Base-by-base conservation (phyloP, 2,888 invertebrate genomes). In the Hesperia comma region DNA sequence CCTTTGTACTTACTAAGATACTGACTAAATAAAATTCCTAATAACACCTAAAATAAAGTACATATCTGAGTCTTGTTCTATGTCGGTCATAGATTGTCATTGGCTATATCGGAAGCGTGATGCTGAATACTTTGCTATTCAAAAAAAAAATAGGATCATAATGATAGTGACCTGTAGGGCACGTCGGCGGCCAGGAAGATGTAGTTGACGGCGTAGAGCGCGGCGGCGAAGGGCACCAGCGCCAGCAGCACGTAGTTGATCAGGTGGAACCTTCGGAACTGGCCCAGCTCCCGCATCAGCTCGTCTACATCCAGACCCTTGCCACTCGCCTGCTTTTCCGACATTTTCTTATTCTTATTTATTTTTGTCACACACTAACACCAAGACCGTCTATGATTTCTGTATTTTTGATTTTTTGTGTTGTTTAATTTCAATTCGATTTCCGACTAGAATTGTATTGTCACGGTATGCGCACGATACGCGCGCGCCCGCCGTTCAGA, bases 111-210 rank as follows among this genome's bases (percentile, higher is more conserved):
- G n/a, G n/a, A n/a, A n/a, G n/a, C n/a, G n/a, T n/a, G n/a, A n/a
- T n/a, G n/a, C n/a, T n/a, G n/a, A n/a, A n/a, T n/a, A n/a, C n/a
- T n/a, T n/a, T n/a, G n/a, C n/a, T n/a, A n/a, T n/a, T n/a, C n/a
- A n/a, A n/a, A n/a, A n/a, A n/a, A n/a, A n/a, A 4, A 26, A 26
- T 26, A 1, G 37, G 8, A 37, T 37, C 10, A 12, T 12, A 37
- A 10, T 37, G 8, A 12, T 43, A 17, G 32, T 61, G 61, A 91
- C 90, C 91, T 88, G 85, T 91, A 90, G 0, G 83, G 79, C 33
- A 90, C 88, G 33, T 90, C 88, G 0, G 79, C 91, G 0, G 90
- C 90, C 26, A 90, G 75, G 77, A 92, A 91, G 67, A 92, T 82
- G 70, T 88, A 92, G 79, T 88, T 91, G 76, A 79, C 81, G 49